phyloP scores from a whole-genome alignment of 2,888 invertebrate genomes.

The Cerastis leucographa region DNA sequence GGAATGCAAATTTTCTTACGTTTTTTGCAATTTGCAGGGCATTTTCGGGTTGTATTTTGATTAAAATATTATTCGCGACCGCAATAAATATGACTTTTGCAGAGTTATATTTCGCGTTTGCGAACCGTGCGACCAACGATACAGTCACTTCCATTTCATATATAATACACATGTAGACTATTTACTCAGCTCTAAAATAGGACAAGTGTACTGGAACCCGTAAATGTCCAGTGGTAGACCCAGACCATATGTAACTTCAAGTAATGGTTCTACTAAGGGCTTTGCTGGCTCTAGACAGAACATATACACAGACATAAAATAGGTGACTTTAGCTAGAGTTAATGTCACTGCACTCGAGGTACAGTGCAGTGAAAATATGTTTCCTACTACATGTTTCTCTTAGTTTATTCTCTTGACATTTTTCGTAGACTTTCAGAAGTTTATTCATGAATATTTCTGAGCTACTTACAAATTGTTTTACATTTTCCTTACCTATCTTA shows the following conservation, averaged over 20 bases:
- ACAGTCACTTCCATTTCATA: no score
- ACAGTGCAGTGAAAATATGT: background rate
- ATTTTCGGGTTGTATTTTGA: no score
- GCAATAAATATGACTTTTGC: no score
- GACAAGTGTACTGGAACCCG: conserved; percentile 5
- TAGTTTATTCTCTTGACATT: background rate
- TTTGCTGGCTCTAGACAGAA: conserved; percentile 20
- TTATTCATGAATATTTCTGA: background rate
- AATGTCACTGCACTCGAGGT: conserved; percentile 17
- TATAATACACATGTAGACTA: background rate
- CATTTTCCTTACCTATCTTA: background rate
- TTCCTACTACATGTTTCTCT: background rate
- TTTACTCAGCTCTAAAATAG: conserved; percentile 32
- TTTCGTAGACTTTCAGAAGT: background rate
- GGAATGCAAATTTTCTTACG: no score
- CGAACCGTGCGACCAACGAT: no score
- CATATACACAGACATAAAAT: background rate
- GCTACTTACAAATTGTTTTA: background rate
- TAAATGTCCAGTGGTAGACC: conserved; percentile 36
- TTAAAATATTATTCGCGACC: no score
- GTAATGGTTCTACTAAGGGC: conserved; percentile 35
- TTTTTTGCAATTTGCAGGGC: no score
- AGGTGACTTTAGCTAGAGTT: background rate
- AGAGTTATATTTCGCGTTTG: no score
- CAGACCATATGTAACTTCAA: conserved; percentile 38